These are phyloP conservation scores for Penaeus indicus DNA, from an alignment of 1,140 invertebrate species.

Conservation along the genomic window DNA sequence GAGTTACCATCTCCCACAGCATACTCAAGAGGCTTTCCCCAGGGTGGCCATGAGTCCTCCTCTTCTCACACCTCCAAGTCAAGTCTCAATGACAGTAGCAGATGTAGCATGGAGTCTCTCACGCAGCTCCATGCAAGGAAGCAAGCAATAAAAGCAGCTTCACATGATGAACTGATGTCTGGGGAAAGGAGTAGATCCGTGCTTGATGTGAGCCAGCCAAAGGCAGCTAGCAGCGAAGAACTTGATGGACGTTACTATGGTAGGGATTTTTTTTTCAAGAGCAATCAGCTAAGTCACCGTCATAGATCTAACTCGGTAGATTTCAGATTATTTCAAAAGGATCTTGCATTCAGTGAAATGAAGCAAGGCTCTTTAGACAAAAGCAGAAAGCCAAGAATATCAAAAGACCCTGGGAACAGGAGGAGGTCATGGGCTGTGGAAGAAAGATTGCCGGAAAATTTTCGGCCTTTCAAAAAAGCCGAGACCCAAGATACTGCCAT, in stretches of 20 bases:
- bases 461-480: conserved; percentile 33
- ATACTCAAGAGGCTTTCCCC: not conserved
- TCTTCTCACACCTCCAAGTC: conserved; percentile 55
- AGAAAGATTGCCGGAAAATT: conserved; percentile 60
- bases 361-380: conserved; percentile 61
- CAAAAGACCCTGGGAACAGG: conserved; percentile 67
- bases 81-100: conserved; percentile 45
- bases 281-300: conserved; percentile 54
- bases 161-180: conserved; percentile 48
- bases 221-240: conserved; percentile 56
- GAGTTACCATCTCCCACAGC: not conserved
- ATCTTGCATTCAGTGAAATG: conserved; percentile 42
- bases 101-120: conserved; percentile 58
- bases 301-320: conserved; percentile 65
- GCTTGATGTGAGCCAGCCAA: conserved; percentile 47
- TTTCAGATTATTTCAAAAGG: conserved; percentile 48
- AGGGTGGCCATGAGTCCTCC: conserved; percentile 31
- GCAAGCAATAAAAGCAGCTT: conserved; percentile 56
- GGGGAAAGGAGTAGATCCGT: conserved; percentile 30
- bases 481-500: conserved; percentile 58
- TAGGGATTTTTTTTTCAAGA: conserved; percentile 48
- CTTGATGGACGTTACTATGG: conserved; percentile 56
- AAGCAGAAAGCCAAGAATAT: conserved; percentile 67
- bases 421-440: conserved; percentile 72
- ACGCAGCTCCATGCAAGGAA: conserved; percentile 35